Conservation (phyloP, 2,888 invertebrate genomes). For the Campoplex nolae region DNA sequence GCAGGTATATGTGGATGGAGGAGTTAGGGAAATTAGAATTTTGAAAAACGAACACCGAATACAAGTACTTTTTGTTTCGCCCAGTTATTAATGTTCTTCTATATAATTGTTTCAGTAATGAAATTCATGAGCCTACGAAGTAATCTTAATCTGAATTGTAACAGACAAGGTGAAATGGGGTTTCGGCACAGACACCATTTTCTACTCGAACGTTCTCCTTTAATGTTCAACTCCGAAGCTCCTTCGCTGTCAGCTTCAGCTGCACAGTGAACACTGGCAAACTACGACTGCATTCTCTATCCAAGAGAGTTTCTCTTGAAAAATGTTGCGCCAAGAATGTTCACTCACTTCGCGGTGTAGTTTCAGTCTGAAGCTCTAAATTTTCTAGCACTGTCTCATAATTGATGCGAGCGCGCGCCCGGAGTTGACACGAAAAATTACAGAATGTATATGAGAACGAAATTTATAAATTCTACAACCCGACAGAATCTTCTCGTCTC, state of each 20-base stretch:
- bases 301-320: constrained; percentile 11
- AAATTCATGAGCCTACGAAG: not conserved
- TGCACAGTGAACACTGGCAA: not conserved
- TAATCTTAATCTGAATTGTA: constrained; percentile 3
- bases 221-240: constrained; percentile 30
- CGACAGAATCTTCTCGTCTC: not conserved
- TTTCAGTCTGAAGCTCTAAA: constrained; percentile 18
- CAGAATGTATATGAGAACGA: not conserved
- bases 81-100: not conserved
- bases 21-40: not conserved
- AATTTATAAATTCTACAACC: constrained; percentile 9
- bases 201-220: constrained; percentile 32
- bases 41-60: not conserved
- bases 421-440: constrained; percentile 7
- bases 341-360: constrained; percentile 8
- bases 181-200: constrained; percentile 12
- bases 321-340: constrained; percentile 41
- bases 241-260: constrained; percentile 22
- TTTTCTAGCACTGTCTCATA: constrained; percentile 22
- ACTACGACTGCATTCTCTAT: constrained; percentile 13
- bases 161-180: not conserved
- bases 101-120: not conserved
- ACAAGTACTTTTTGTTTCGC: not conserved
- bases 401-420: constrained; percentile 17
- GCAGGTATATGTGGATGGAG: too few relatives aligned